phyloP scores from a whole-genome alignment of 2,888 invertebrate genomes.

The Agrypnus murinus region DNA sequence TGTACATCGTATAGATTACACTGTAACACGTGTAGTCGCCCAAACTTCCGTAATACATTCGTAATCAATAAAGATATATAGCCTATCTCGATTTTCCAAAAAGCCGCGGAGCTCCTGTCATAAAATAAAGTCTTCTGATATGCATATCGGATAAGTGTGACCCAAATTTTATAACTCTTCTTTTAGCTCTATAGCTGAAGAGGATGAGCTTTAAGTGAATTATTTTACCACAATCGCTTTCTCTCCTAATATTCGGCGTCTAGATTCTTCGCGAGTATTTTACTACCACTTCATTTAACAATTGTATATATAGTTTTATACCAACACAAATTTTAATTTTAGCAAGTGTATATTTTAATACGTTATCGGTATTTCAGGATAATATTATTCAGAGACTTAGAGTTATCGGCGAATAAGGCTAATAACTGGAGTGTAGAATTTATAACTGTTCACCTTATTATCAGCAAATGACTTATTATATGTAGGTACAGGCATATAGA shows the following conservation, averaged over 20 bases:
- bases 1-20: slow-evolving; percentile 42
- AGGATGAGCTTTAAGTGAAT: slow-evolving; percentile 20
- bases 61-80: slow-evolving; percentile 43
- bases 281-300: no score
- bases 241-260: neutral
- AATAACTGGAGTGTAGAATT: no score
- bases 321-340: no score
- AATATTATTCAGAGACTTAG: no score
- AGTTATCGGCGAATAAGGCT: no score
- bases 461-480: no score
- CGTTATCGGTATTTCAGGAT: no score
- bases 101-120: slow-evolving; percentile 13
- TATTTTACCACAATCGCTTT: slow-evolving; percentile 9
- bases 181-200: neutral
- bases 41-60: slow-evolving; percentile 39
- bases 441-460: no score
- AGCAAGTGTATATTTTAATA: no score
- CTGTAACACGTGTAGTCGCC: slow-evolving; percentile 39
- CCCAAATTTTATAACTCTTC: slow-evolving; percentile 22
- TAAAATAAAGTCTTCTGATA: slow-evolving; percentile 30
- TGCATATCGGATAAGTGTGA: slow-evolving; percentile 35
- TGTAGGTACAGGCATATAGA: no score
- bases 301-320: no score
- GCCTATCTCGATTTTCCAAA: slow-evolving; percentile 30
- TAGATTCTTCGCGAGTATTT: no score